Evolutionary conservation across 1,140 invertebrate genomes (phyloP).

Genomic region (Drosophila navojoa): DNA sequence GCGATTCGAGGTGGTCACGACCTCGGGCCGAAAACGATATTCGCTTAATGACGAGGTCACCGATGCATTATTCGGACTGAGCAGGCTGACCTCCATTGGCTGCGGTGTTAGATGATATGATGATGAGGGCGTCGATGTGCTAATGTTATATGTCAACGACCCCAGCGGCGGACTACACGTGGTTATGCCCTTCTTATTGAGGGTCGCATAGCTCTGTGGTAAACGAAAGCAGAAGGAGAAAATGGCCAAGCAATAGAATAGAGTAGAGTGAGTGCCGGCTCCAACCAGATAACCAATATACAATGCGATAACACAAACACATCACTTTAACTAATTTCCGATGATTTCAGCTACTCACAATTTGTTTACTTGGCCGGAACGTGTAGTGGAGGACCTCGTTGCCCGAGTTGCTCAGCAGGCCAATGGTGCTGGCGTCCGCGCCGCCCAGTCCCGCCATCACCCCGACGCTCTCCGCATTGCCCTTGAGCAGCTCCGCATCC

Average conservation of each 20-base stretch:
- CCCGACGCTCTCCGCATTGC: conserved; percentile 33
- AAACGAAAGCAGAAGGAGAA: conserved; percentile 6
- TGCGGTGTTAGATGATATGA: conserved; percentile 81
- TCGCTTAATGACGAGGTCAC: conserved; percentile 87
- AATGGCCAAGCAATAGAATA: neutral
- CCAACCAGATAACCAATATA: too few species aligned
- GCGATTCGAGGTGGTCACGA: conserved; percentile 91
- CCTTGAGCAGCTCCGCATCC: conserved; percentile 62
- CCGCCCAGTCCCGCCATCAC: conserved; percentile 37
- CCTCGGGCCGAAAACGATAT: conserved; percentile 88
- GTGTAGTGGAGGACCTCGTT: conserved; percentile 83
- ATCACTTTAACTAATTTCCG: neutral
- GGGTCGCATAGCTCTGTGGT: conserved; percentile 82
- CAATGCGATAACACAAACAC: too few species aligned
- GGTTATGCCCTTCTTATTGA: conserved; percentile 82
- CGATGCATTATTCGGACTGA: conserved; percentile 83
- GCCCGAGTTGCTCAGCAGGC: conserved; percentile 66
- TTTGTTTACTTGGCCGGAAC: conserved; percentile 83
- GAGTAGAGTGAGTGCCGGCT: conserved; percentile 17
- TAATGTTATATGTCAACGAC: conserved; percentile 66
- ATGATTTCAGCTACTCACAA: conserved; percentile 65
- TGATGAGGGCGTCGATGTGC: conserved; percentile 76
- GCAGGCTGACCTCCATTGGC: conserved; percentile 83
- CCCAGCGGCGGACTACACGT: conserved; percentile 81
- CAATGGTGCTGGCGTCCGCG: conserved; percentile 51